These are phyloP conservation scores for Cryptoblepharus egeriae DNA, from an alignment of 2,797 vertebrate genomes.

Conservation along the genomic window DNA sequence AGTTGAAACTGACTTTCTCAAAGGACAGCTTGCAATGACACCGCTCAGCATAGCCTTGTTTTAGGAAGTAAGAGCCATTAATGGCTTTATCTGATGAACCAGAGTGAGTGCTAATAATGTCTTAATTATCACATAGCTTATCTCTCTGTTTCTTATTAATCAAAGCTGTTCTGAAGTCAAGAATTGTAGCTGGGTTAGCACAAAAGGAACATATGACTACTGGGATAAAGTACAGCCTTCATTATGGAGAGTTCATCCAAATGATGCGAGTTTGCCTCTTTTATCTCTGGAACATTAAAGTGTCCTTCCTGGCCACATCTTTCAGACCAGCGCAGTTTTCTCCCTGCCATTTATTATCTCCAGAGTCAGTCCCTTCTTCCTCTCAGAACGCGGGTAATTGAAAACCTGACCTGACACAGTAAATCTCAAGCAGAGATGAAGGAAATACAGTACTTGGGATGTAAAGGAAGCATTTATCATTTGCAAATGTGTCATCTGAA, in stretches of 20 bases:
- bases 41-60: slow-evolving; percentile 44
- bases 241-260: slow-evolving; percentile 25
- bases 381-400: slow-evolving; percentile 2
- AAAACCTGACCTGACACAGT: not conserved
- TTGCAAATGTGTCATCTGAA: not conserved
- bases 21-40: slow-evolving; percentile 41
- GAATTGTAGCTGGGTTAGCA: slow-evolving; percentile 46
- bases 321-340: not conserved
- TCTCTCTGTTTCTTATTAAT: slow-evolving; percentile 77
- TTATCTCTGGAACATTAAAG: not conserved
- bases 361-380: slow-evolving; percentile 18
- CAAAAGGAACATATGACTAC: slow-evolving; percentile 48
- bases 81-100: slow-evolving; percentile 76
- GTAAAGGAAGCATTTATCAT: slow-evolving; percentile 8
- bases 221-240: slow-evolving; percentile 9
- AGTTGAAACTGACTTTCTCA: slow-evolving; percentile 32
- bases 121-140: slow-evolving; percentile 76
- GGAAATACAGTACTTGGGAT: not conserved
- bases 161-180: slow-evolving; percentile 72
- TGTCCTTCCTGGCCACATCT: not conserved
- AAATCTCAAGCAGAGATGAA: slow-evolving; percentile 14
- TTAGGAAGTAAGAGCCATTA: slow-evolving; percentile 72
- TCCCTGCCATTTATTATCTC: not conserved
- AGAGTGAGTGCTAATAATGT: slow-evolving; percentile 73
- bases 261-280: slow-evolving; percentile 4